Percentiles rank a stretch among this genome's conserved stretches.
Conservation (phyloP, 2,797 vertebrate genomes). For the Enteromius treurensis region DNA sequence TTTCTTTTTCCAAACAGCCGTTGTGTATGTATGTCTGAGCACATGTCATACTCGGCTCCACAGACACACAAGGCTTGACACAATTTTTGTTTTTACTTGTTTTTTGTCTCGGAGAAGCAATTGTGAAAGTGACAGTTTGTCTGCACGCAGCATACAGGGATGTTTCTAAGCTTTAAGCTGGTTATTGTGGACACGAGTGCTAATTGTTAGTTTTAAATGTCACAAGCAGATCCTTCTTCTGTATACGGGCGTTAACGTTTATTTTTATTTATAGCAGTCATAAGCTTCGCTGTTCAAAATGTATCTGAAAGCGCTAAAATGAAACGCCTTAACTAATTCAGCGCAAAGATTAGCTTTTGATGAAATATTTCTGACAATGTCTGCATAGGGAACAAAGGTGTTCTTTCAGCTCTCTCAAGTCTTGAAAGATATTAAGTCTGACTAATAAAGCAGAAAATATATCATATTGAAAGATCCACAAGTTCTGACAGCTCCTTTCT, state of each 20-base stretch:
- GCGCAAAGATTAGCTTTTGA: conserved; percentile 57
- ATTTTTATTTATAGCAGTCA: conserved; percentile 29
- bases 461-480: conserved; percentile 57
- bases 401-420: conserved; percentile 49
- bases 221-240: not conserved
- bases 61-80: conserved; percentile 45
- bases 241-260: not conserved
- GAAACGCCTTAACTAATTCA: conserved; percentile 42
- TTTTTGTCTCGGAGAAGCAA: conserved; percentile 25
- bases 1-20: conserved; percentile 44
- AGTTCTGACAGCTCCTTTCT: conserved; percentile 64
- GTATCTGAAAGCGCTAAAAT: conserved; percentile 16
- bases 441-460: conserved; percentile 67
- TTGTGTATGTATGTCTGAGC: conserved; percentile 43
- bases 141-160: not conserved
- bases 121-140: conserved; percentile 25
- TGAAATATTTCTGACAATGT: conserved; percentile 54
- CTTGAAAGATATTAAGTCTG: conserved; percentile 63
- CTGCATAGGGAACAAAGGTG: conserved; percentile 51
- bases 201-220: conserved; percentile 35
- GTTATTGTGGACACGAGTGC: conserved; percentile 21
- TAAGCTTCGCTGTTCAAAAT: conserved; percentile 24
- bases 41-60: conserved; percentile 31
- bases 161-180: not conserved
- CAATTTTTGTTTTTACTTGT: conserved; percentile 34